These are phyloP conservation scores for Eulemur mongoz DNA, from an alignment of 2,797 vertebrate species.

Conservation along the genomic window DNA sequence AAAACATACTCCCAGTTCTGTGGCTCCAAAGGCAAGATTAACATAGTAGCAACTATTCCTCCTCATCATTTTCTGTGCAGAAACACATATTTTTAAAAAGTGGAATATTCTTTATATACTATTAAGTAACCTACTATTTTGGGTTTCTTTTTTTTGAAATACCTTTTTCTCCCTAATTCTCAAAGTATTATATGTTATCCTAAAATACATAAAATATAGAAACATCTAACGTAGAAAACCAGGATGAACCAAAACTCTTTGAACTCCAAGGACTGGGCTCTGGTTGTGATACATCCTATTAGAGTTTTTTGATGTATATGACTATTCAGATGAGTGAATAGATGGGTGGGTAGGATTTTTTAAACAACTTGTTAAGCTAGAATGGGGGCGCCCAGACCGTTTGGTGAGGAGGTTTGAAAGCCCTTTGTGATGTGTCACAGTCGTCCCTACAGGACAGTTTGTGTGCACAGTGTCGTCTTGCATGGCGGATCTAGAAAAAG, in stretches of 20 bases:
- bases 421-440: too few relatives aligned
- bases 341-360: not conserved
- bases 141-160: not conserved
- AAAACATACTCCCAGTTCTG: too few relatives aligned
- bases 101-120: not conserved
- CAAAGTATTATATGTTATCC: not conserved
- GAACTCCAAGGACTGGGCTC: not conserved
- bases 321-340: not conserved
- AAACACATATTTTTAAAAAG: not conserved
- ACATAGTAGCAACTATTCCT: not conserved
- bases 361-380: not conserved
- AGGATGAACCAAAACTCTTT: rapidly evolving
- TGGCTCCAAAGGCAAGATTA: not conserved
- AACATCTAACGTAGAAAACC: not conserved
- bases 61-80: not conserved
- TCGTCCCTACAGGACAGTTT: not conserved
- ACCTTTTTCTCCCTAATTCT: not conserved
- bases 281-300: too few relatives aligned
- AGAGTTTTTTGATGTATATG: not conserved
- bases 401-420: not conserved
- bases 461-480: not conserved
- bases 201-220: not conserved
- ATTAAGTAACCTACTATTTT: too few relatives aligned
- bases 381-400: rapidly evolving
- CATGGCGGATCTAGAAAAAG: too few relatives aligned